A percentile compares a stretch with the other conserved stretches of the same genome.
Conservation (phyloP, 2,113 vertebrate species). For the Manacus vitellinus region DNA sequence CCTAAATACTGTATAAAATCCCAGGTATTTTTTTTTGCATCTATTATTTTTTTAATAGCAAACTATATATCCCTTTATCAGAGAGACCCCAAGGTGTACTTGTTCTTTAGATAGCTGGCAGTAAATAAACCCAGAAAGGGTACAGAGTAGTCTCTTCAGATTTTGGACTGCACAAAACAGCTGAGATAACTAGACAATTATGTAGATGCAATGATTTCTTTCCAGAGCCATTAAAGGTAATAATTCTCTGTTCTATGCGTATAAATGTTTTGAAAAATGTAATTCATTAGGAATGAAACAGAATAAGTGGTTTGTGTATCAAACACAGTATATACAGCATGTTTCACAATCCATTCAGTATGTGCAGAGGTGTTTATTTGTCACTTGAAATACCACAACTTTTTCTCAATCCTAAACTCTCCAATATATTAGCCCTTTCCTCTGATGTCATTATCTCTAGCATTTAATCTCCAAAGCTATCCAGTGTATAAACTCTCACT, state of each 20-base stretch:
- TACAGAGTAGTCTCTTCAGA: not conserved
- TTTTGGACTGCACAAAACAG: not conserved
- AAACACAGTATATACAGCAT: not conserved
- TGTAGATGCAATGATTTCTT: not conserved
- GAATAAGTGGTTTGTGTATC: not conserved
- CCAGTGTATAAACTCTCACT: not conserved
- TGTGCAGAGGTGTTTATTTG: not conserved
- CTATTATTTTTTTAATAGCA: not conserved
- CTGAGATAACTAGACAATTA: not conserved
- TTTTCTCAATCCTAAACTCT: not conserved
- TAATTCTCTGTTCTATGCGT: not conserved
- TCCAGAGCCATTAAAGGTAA: not conserved
- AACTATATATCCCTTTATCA: not conserved
- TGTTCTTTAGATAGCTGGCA: not conserved
- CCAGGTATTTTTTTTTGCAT: not conserved
- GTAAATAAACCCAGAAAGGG: not conserved
- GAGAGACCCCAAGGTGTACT: not conserved
- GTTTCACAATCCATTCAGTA: not conserved
- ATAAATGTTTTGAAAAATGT: not conserved
- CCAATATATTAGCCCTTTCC: not conserved
- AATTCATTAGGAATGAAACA: not conserved
- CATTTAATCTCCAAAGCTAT: not conserved
- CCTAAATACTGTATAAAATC: not conserved
- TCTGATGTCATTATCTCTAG: not conserved
- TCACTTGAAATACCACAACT: not conserved